Evolutionary conservation across 2,797 vertebrate genomes (phyloP).

Genomic region (Synanceia verrucosa): DNA sequence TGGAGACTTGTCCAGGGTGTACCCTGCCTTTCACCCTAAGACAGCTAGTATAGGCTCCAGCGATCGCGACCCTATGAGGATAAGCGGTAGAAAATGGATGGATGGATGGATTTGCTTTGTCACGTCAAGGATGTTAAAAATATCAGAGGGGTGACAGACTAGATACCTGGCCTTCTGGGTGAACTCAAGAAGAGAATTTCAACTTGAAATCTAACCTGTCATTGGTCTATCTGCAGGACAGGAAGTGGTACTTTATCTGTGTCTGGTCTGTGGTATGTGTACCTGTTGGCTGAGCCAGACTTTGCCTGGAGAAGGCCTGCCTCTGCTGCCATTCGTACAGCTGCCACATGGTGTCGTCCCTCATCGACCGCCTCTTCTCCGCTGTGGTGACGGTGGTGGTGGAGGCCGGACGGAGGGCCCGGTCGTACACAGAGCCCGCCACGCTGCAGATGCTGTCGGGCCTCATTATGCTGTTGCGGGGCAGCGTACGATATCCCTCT

Average conservation of each 20-base stretch:
- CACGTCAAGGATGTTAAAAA: not conserved
- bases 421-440: conserved; percentile 79
- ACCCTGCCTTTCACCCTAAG: no score
- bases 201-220: not conserved
- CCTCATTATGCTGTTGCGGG: conserved; percentile 86
- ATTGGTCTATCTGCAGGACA: not conserved
- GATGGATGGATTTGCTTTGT: not conserved
- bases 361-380: conserved; percentile 90
- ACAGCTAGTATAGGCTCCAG: no score
- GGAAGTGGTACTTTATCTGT: not conserved
- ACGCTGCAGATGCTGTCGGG: conserved; percentile 90
- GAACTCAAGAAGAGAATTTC: not conserved
- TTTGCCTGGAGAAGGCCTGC: conserved; percentile 90
- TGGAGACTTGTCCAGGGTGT: no score
- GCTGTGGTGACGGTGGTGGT: conserved; percentile 68
- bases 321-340: conserved; percentile 98
- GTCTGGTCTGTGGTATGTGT: not conserved
- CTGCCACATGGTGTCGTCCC: conserved; percentile 99
- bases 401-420: conserved; percentile 60
- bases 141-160: not conserved
- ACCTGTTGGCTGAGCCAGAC: conserved; percentile 71
- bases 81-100: no score
- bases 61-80: no score
- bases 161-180: not conserved
- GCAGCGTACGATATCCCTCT: conserved; percentile 93